These are phyloP conservation scores for Daubentonia madagascariensis DNA, from an alignment of 2,113 vertebrate species.

Conservation along the genomic window DNA sequence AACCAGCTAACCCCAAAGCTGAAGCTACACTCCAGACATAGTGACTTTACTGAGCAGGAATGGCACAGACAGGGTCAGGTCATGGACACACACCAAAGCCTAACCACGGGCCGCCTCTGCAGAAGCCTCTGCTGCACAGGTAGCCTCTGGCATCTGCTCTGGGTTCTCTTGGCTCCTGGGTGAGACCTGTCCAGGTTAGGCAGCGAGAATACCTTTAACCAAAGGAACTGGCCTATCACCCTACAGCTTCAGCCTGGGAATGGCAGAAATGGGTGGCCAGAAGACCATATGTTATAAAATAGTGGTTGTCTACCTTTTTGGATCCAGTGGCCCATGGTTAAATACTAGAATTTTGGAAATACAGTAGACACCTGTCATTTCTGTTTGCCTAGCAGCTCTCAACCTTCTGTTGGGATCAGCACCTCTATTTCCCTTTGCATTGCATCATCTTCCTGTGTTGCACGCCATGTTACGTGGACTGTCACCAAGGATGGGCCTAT, in stretches of 20 bases:
- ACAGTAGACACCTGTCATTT: neutral
- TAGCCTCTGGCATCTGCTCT: neutral
- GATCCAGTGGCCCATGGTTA: neutral
- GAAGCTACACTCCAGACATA: neutral
- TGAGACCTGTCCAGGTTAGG: neutral
- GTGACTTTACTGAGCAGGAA: neutral
- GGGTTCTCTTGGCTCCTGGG: neutral
- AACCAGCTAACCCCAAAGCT: neutral
- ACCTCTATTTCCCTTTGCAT: neutral
- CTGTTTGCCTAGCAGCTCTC: neutral
- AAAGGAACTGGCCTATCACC: neutral
- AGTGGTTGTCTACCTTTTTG: neutral
- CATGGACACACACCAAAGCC: neutral
- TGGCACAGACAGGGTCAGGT: neutral
- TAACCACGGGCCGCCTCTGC: neutral
- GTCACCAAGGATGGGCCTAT: neutral
- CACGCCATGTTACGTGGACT: rapidly evolving
- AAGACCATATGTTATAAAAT: neutral
- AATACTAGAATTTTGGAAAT: neutral
- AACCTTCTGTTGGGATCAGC: neutral
- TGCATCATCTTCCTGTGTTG: neutral
- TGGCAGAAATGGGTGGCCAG: neutral
- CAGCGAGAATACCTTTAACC: neutral
- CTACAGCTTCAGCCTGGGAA: neutral
- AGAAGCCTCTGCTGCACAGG: neutral